A percentile compares a stretch with the other conserved stretches of the same genome.
phyloP scores from a whole-genome alignment of 2,113 vertebrate genomes.

The Budorcas taxicolor region DNA sequence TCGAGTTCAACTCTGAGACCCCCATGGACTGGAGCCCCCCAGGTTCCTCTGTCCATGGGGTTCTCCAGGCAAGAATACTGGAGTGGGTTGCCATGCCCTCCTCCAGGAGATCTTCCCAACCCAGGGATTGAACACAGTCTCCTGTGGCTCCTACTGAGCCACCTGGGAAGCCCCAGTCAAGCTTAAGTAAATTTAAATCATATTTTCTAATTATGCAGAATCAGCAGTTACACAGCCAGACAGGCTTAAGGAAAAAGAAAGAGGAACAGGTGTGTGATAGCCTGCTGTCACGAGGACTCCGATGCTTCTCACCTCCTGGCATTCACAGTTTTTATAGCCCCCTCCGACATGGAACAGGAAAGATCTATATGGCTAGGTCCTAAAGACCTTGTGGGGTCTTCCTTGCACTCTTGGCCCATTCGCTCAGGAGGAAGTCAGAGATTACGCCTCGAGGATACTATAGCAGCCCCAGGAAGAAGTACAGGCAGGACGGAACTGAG shows the following conservation, averaged over 20 bases:
- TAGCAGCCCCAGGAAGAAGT: not conserved
- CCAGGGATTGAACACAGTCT: not conserved
- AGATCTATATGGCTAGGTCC: not conserved
- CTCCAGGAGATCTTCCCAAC: not conserved
- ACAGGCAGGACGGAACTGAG: not conserved
- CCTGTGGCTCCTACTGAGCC: not conserved
- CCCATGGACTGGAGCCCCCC: not conserved
- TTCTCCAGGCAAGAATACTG: not conserved
- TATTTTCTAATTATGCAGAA: not conserved
- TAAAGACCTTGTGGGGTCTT: not conserved
- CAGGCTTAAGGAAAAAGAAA: not conserved
- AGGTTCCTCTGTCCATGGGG: not conserved
- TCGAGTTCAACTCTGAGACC: not conserved
- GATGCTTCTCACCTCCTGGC: not conserved
- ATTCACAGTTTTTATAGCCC: not conserved
- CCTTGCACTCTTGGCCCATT: not conserved
- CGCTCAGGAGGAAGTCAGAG: not conserved
- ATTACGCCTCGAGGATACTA: not conserved
- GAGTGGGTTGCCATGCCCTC: not conserved
- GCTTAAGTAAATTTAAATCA: not conserved
- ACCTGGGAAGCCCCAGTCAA: not conserved
- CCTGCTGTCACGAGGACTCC: not conserved
- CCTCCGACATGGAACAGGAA: not conserved
- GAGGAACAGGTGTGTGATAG: not conserved
- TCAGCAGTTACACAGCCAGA: not conserved